phyloP scores from a whole-genome alignment of 2,888 invertebrate species.

The Hypsopygia costalis region DNA sequence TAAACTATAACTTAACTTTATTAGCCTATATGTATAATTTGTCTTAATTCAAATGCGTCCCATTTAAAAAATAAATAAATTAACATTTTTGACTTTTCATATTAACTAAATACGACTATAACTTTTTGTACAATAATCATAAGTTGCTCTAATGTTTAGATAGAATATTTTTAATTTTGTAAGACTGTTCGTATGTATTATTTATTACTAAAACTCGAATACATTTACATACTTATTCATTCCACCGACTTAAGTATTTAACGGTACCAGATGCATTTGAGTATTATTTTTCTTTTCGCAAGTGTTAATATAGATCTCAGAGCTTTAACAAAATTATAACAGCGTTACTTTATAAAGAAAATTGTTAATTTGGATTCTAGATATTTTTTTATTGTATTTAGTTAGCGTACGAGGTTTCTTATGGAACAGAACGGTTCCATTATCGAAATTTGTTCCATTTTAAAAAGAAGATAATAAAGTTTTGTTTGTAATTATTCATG shows the following conservation, averaged over 20 bases:
- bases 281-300: conserved; percentile 53
- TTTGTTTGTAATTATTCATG: conserved; percentile 12
- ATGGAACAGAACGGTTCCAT: too few species aligned
- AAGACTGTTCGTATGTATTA: conserved; percentile 68
- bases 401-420: not conserved
- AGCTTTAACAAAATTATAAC: conserved; percentile 46
- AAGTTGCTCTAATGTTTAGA: conserved; percentile 50
- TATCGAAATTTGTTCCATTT: too few species aligned
- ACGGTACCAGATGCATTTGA: conserved; percentile 56
- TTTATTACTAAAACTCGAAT: conserved; percentile 62
- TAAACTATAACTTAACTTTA: conserved; percentile 33
- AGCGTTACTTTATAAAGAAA: conserved; percentile 30
- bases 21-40: conserved; percentile 29
- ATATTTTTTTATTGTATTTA: not conserved
- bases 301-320: conserved; percentile 37
- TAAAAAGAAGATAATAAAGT: not conserved
- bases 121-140: conserved; percentile 48
- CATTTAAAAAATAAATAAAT: conserved; percentile 36
- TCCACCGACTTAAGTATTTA: conserved; percentile 73
- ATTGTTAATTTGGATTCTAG: conserved; percentile 11
- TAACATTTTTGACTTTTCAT: conserved; percentile 37
- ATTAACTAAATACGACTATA: conserved; percentile 38
- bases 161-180: conserved; percentile 55
- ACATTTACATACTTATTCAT: conserved; percentile 54
- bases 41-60: conserved; percentile 47